Evolutionary conservation across 2,888 invertebrate genomes (phyloP), one percentile per base, ranked within the genome.

Genomic region (Himalopsyche anomala): DNA sequence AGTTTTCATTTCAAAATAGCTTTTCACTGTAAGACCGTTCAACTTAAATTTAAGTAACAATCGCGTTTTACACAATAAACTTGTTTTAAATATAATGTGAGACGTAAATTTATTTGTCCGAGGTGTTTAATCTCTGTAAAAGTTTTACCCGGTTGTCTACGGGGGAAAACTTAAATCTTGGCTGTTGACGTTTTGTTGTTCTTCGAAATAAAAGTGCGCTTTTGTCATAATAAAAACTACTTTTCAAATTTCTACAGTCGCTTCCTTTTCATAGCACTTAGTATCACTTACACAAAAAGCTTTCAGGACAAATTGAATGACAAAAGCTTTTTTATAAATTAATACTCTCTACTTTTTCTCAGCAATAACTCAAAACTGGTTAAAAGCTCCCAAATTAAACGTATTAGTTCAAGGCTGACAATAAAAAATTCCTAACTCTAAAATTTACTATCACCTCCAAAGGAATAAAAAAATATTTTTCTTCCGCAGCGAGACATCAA

Each of bases 131-230:
- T 74, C 74, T 74, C 9, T 36, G 74, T 36, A 36, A 74, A 74
- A 74, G 38, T 74, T 74, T 74, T 38, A 4, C 74, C 51, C 74
- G 38, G 74, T 74, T 19, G 74, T 74, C 12, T 74, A 74, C 74
- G 11, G 15, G 28, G 36, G 36, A 74, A 74, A 74, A 74, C 74
- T 74, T 74, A 38, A 74, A 74, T 74, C 74, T 74, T 74, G 15
- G 74, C 36, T 74, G 74, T 74, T 74, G 74, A 74, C 74, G 15
- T 74, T 74, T 74, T 74, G 74, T 74, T 74, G 74, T 74, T 74
- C 74, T 74, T 38, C 3, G 74, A 36, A 74, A 74, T 74, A 38
- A 74, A 74, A 74, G 28, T 36, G 74, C 74, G 74, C 74, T 74
- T 74, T 74, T 74, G 38, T 74, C 74, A 74, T 9, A 74, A 74